Evolutionary conservation across 2,113 vertebrate genomes (phyloP).

Genomic region (Carettochelys insculpta): DNA sequence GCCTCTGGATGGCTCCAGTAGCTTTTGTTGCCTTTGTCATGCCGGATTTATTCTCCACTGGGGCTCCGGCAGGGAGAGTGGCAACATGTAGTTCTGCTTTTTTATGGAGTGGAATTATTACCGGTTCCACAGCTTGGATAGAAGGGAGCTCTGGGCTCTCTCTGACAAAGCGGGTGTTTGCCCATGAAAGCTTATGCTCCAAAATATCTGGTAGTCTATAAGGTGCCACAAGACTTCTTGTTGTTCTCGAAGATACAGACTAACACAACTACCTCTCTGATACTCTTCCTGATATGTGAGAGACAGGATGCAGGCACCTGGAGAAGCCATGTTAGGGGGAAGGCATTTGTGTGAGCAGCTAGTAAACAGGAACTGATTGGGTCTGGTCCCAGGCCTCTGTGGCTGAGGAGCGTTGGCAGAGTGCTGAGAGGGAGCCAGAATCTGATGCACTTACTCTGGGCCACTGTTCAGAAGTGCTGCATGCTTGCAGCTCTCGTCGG

Average conservation of each 20-base stretch:
- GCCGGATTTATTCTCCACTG: neutral
- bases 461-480: neutral
- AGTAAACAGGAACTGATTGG: neutral
- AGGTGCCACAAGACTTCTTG: no score
- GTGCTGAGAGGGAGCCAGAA: neutral
- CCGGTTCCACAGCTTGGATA: neutral
- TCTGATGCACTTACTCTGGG: neutral
- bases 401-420: neutral
- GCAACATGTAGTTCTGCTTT: neutral
- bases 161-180: no score
- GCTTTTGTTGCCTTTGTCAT: neutral
- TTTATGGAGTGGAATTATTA: neutral
- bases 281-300: neutral
- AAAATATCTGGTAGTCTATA: no score
- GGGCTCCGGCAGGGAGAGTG: neutral
- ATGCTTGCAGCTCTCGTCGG: fast-evolving
- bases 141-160: neutral
- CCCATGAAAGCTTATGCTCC: no score
- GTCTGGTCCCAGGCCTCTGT: neutral
- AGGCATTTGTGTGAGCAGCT: neutral
- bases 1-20: neutral
- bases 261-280: no score
- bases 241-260: no score
- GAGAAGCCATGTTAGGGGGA: neutral
- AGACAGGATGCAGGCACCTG: neutral